phyloP scores from a whole-genome alignment of 2,888 invertebrate genomes.

The Polyommatus icarus region DNA sequence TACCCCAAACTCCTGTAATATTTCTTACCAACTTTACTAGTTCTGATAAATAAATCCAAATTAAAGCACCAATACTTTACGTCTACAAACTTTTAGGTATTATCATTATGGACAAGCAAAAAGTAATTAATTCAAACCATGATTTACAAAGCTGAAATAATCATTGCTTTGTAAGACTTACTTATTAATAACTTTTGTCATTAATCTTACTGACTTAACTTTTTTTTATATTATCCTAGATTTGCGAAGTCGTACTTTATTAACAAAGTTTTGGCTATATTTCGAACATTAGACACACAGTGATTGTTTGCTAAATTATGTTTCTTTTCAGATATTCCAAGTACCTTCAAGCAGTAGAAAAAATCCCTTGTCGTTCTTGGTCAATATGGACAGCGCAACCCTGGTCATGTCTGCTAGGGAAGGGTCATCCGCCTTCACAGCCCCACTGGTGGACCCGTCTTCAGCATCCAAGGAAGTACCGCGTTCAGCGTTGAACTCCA shows the following conservation, averaged over 20 bases:
- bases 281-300: too few relatives aligned
- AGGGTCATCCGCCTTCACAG: conserved; percentile 83
- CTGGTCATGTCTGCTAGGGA: conserved; percentile 89
- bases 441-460: conserved; percentile 80
- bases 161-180: too few relatives aligned
- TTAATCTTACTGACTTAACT: too few relatives aligned
- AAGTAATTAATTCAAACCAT: background rate
- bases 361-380: conserved; percentile 87
- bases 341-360: conserved; percentile 87
- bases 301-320: background rate
- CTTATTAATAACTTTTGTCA: too few relatives aligned
- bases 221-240: too few relatives aligned
- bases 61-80: background rate
- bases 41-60: background rate
- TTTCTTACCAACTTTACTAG: background rate
- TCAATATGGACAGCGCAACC: conserved; percentile 84
- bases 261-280: too few relatives aligned
- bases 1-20: background rate
- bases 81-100: background rate
- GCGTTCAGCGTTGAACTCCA: conserved; percentile 89
- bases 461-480: conserved; percentile 80
- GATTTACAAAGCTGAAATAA: too few relatives aligned
- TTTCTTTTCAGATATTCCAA: background rate
- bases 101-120: background rate
- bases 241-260: too few relatives aligned